These are phyloP conservation scores for Bugulina stolonifera DNA, from an alignment of 2,888 invertebrate species.

Conservation along the genomic window DNA sequence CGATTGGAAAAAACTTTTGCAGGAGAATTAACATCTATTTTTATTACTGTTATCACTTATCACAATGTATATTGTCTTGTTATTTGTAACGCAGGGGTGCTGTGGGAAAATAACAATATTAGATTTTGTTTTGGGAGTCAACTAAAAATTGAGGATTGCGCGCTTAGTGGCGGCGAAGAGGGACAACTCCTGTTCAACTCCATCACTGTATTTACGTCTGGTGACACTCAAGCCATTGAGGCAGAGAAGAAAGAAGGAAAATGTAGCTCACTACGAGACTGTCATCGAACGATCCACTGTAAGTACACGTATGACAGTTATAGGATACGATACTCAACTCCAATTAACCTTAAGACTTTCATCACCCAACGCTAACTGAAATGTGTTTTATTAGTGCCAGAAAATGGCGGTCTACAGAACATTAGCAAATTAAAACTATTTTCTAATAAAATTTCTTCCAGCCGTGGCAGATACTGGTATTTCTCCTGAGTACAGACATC, in stretches of 20 bases:
- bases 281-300: too few relatives aligned
- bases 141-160: background rate
- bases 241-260: too few relatives aligned
- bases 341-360: too few relatives aligned
- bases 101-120: background rate
- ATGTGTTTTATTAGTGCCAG: too few relatives aligned
- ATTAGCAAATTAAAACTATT: too few relatives aligned
- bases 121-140: background rate
- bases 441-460: background rate
- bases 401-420: too few relatives aligned
- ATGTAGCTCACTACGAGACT: too few relatives aligned
- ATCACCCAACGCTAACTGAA: too few relatives aligned
- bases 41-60: background rate
- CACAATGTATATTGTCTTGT: background rate
- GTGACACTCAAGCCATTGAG: too few relatives aligned
- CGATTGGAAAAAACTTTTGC: too few relatives aligned
- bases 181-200: background rate
- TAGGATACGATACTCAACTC: too few relatives aligned
- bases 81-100: background rate
- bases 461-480: background rate
- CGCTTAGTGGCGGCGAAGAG: background rate
- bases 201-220: background rate
- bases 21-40: background rate
- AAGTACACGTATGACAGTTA: too few relatives aligned
- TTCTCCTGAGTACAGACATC: slow-evolving; percentile 16